A percentile compares a stretch with the other conserved stretches of the same genome.
Evolutionary conservation across 2,113 vertebrate species (phyloP).

Genomic region (Leptodactylus fuscus): DNA sequence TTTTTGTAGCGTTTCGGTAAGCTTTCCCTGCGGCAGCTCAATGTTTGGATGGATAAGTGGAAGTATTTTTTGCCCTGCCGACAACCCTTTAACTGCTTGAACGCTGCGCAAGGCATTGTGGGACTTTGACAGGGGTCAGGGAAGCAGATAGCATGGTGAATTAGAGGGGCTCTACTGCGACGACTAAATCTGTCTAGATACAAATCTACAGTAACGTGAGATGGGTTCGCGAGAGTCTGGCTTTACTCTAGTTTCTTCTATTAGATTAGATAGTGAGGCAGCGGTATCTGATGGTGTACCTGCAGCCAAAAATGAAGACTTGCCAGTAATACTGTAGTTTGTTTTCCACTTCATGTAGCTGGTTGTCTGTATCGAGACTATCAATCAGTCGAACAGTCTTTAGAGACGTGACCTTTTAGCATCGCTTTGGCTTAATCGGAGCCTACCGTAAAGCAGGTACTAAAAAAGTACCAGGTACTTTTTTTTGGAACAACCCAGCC

Average conservation of each 20-base stretch:
- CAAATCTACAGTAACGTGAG: neutral
- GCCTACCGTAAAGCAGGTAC: too few relatives aligned
- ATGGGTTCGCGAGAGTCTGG: neutral
- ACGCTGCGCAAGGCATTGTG: neutral
- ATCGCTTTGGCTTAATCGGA: too few relatives aligned
- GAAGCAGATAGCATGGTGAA: neutral
- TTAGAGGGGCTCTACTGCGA: neutral
- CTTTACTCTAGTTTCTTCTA: neutral
- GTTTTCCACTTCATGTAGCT: too few relatives aligned
- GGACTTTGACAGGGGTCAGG: neutral
- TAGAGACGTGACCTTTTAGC: too few relatives aligned
- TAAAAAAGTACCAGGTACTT: too few relatives aligned
- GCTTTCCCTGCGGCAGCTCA: constrained; percentile 12
- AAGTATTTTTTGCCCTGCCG: constrained; percentile 19
- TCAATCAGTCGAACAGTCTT: too few relatives aligned
- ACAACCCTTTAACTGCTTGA: constrained; percentile 34
- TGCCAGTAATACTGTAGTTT: too few relatives aligned
- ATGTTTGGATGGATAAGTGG: constrained; percentile 50
- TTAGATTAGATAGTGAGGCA: neutral
- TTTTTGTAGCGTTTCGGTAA: constrained; percentile 18
- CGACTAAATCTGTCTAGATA: neutral
- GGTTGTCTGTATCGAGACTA: too few relatives aligned
- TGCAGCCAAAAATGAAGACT: neutral
- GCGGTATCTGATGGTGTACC: neutral
- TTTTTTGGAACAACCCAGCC: too few relatives aligned